Conservation (phyloP, 2,113 vertebrate genomes). For the Thunnus thynnus region DNA sequence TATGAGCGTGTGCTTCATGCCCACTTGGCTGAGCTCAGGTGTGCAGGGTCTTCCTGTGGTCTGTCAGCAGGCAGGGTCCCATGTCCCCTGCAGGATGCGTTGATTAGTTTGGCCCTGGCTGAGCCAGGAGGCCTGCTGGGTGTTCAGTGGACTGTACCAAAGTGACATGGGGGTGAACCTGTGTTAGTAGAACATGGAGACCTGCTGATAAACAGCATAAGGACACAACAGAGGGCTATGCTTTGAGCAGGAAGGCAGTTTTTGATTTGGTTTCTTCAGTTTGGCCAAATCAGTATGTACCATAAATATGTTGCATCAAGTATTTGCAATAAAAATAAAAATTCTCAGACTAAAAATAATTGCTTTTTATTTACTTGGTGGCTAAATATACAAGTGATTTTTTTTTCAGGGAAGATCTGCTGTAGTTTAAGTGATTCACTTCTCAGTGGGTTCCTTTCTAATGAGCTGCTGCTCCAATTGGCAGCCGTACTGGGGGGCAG, state of each 20-base stretch:
- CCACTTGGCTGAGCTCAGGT: slow-evolving; percentile 63
- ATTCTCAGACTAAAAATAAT: too few species aligned
- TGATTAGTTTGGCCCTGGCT: slow-evolving; percentile 81
- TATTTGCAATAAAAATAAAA: not conserved
- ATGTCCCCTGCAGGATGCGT: slow-evolving; percentile 76
- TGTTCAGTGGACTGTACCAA: slow-evolving; percentile 67
- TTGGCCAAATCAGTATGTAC: not conserved
- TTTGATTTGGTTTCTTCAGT: not conserved
- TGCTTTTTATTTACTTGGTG: not conserved
- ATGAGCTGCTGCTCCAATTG: slow-evolving; percentile 15
- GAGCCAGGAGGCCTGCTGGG: slow-evolving; percentile 62
- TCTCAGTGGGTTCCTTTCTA: slow-evolving; percentile 5
- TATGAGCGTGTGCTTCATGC: slow-evolving; percentile 28
- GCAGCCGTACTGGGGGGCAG: not conserved
- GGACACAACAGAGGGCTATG: slow-evolving; percentile 11
- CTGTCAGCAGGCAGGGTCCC: slow-evolving; percentile 52
- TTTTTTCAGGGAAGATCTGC: not conserved
- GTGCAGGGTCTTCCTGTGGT: slow-evolving; percentile 56
- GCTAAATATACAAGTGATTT: not conserved
- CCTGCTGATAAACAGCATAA: slow-evolving; percentile 42
- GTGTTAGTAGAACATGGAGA: slow-evolving; percentile 43
- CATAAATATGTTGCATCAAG: slow-evolving; percentile 10
- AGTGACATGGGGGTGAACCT: slow-evolving; percentile 35
- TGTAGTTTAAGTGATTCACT: not conserved
- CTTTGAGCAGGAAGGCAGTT: not conserved